Evolutionary conservation across 1,140 invertebrate species (phyloP).

Genomic region (Drosophila tani): DNA sequence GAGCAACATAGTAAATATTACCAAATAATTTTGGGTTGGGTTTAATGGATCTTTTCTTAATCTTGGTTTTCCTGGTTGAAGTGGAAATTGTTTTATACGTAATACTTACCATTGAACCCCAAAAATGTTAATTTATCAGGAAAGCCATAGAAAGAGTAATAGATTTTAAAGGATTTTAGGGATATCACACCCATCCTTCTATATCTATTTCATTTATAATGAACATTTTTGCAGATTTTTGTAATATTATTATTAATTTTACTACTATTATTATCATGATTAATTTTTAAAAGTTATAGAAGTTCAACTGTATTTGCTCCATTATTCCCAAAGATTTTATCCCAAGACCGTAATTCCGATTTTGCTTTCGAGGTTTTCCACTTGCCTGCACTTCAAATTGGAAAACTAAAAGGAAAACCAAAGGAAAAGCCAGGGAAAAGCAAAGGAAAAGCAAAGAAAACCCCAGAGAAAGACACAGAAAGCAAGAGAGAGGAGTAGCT

Average conservation of each 20-base stretch:
- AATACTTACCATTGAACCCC: too few relatives aligned
- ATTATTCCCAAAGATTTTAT: constrained; percentile 21
- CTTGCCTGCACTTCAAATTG: constrained; percentile 65
- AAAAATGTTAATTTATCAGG: too few relatives aligned
- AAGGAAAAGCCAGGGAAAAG: background rate
- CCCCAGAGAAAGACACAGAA: background rate
- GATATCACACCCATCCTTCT: too few relatives aligned
- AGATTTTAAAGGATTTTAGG: too few relatives aligned
- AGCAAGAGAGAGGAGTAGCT: background rate
- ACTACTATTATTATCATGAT: too few relatives aligned
- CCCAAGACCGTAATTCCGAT: constrained; percentile 34
- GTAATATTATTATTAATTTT: too few relatives aligned
- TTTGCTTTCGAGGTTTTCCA: constrained; percentile 56
- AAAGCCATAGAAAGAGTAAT: too few relatives aligned
- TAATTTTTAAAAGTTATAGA: background rate
- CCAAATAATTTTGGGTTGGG: constrained; percentile 9
- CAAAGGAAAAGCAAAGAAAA: constrained; percentile 33
- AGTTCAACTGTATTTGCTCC: background rate
- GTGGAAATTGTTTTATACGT: too few relatives aligned
- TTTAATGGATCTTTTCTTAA: background rate
- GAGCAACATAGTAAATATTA: constrained; percentile 42
- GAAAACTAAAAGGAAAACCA: constrained; percentile 48
- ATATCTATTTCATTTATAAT: too few relatives aligned
- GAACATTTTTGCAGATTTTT: too few relatives aligned
- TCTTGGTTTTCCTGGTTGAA: background rate